Base-by-base conservation (phyloP, 2,113 vertebrate genomes). In the Typhlomys cinereus region DNA sequence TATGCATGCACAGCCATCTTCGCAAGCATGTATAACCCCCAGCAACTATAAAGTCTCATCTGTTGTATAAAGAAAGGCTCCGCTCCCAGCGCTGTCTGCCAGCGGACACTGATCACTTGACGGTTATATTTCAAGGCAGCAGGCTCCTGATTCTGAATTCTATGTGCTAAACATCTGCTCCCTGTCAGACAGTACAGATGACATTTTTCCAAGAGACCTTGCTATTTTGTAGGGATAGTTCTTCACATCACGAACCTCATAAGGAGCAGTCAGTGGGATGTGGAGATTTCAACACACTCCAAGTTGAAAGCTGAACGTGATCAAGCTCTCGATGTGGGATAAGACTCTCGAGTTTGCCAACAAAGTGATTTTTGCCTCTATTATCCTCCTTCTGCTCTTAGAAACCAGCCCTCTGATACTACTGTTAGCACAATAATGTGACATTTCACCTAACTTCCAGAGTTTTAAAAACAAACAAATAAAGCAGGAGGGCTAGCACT, bases 1-100 rank as follows among this genome's bases (percentile, higher is more conserved):
- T 95, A 95, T 93, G 94, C 46, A 87, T 2, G 6, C 86, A 76
- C 69, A 95, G 91, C 54, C 78, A 78, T 92, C 95, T 64, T 94
- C 92, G 85, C 89, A 96, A 93, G 92, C 89, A 93, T 95, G 95
- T 94, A 91, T 76, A 92, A 96, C 88, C 96, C 90, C 85, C 90
- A 95, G 83, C 90, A 79, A 95, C 90, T 76, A 92, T 94, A 90
- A 95, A 89, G 71, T 87, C 85, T 92, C 94, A 94, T 95, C 92
- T 96, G 95, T 88, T 95, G 85, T 91, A 39, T 50, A 85, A 95
- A 94, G 92, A 84, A 94, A 89, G 80, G 71, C 70, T 93, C 81
- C 91, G 83, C 73, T 95, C 89, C 78, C 90, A 93, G 95, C 90
- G 91, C 88, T 0, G 71, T 95, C 95, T 97, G 89, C 54, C n/a